phyloP scores from a whole-genome alignment of 1,140 invertebrate species.

The Dreissena polymorpha region DNA sequence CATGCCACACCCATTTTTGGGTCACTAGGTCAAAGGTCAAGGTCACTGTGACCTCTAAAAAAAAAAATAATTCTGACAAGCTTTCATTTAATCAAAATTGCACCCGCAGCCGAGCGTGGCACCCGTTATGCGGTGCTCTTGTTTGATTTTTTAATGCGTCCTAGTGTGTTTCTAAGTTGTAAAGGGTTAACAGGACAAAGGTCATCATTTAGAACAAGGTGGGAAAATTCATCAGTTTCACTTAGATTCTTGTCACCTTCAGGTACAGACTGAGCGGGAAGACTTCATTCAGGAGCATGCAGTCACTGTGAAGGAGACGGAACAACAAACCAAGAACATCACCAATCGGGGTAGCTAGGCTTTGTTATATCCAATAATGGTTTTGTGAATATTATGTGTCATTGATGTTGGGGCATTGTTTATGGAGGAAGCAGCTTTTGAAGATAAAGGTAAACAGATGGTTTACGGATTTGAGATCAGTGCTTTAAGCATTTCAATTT shows the following conservation, averaged over 20 bases:
- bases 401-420: background rate
- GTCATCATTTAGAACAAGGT: too few species aligned
- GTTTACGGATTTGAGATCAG: background rate
- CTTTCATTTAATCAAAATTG: too few species aligned
- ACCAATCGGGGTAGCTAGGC: conserved; percentile 50
- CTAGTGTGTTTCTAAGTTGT: too few species aligned
- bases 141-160: too few species aligned
- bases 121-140: too few species aligned
- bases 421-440: background rate
- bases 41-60: too few species aligned
- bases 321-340: conserved; percentile 26
- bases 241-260: background rate
- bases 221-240: too few species aligned
- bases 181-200: too few species aligned
- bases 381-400: background rate
- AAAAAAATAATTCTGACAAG: too few species aligned
- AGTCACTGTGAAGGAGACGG: conserved; percentile 47
- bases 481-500: background rate
- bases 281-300: conserved; percentile 56
- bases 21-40: too few species aligned
- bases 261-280: conserved; percentile 57
- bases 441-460: background rate
- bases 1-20: too few species aligned
- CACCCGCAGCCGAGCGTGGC: too few species aligned
- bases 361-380: background rate